Evolutionary conservation across 2,888 invertebrate genomes (phyloP).

Genomic region (Andricus curvator): DNA sequence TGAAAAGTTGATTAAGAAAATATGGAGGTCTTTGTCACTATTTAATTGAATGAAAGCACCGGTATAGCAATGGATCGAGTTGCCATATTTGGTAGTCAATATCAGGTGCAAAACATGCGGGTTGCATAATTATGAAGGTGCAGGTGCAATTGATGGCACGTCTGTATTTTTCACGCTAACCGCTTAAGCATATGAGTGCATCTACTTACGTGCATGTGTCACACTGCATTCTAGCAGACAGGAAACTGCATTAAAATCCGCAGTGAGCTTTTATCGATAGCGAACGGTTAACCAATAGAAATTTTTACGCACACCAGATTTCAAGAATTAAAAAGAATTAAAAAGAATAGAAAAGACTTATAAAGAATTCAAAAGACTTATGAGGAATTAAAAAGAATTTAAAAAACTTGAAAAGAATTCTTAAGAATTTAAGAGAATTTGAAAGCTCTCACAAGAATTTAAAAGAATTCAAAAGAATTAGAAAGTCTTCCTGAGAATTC

Average conservation of each 20-base stretch:
- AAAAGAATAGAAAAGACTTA: no score
- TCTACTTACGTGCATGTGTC: conserved; percentile 33
- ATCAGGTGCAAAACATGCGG: conserved; percentile 38
- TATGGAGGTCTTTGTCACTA: not conserved
- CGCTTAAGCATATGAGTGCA: conserved; percentile 40
- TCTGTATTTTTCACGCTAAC: conserved; percentile 31
- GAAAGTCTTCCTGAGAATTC: no score
- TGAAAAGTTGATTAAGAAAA: no score
- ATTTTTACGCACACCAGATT: no score
- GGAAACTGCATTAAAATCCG: not conserved
- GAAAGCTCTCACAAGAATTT: no score
- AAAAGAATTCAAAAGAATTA: no score
- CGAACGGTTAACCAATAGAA: no score
- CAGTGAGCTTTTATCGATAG: not conserved
- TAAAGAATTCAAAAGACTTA: no score
- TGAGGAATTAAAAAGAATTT: no score
- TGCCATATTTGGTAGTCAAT: conserved; percentile 38
- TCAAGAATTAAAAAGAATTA: no score
- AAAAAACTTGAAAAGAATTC: no score
- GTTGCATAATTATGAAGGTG: conserved; percentile 39
- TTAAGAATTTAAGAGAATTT: no score
- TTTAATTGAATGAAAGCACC: not conserved
- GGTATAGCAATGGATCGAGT: conserved; percentile 16
- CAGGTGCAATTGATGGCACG: conserved; percentile 41
- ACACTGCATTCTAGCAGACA: conserved; percentile 9